Conservation (phyloP, 2,888 invertebrate species). For the Epinotia demarniana region DNA sequence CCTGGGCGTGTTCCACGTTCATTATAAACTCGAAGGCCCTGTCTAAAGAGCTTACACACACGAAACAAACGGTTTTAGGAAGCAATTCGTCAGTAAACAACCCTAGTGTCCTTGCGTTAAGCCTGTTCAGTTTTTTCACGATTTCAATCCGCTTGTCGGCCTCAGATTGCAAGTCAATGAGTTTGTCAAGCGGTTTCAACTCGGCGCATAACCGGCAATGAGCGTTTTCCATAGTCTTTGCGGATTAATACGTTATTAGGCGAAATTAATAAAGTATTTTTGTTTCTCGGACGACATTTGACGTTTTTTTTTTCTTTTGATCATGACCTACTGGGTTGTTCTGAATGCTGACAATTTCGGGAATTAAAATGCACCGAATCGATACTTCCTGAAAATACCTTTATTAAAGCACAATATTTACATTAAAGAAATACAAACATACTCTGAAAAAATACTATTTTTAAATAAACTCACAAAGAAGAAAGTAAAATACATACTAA, state of each 20-base stretch:
- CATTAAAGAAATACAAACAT: no score
- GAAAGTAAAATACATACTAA: no score
- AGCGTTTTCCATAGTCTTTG: slow-evolving; percentile 32
- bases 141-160: slow-evolving; percentile 34
- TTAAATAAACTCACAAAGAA: no score
- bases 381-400: neutral
- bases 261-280: slow-evolving; percentile 40
- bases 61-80: slow-evolving; percentile 45
- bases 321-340: slow-evolving; percentile 15
- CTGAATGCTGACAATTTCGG: slow-evolving; percentile 2
- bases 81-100: slow-evolving; percentile 37
- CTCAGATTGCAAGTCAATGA: slow-evolving; percentile 39
- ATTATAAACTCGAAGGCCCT: slow-evolving; percentile 38
- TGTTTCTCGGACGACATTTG: slow-evolving; percentile 33
- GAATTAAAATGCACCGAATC: neutral
- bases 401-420: no score
- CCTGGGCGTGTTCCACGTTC: slow-evolving; percentile 41
- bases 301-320: slow-evolving; percentile 35
- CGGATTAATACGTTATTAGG: slow-evolving; percentile 7
- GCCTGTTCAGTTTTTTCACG: slow-evolving; percentile 31
- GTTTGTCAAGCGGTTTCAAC: slow-evolving; percentile 46
- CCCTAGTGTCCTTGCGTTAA: slow-evolving; percentile 33
- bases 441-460: no score
- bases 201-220: slow-evolving; percentile 70
- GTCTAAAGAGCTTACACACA: slow-evolving; percentile 39